Base-by-base conservation (phyloP, 1,140 invertebrate species). In the Subanguina moxae region DNA sequence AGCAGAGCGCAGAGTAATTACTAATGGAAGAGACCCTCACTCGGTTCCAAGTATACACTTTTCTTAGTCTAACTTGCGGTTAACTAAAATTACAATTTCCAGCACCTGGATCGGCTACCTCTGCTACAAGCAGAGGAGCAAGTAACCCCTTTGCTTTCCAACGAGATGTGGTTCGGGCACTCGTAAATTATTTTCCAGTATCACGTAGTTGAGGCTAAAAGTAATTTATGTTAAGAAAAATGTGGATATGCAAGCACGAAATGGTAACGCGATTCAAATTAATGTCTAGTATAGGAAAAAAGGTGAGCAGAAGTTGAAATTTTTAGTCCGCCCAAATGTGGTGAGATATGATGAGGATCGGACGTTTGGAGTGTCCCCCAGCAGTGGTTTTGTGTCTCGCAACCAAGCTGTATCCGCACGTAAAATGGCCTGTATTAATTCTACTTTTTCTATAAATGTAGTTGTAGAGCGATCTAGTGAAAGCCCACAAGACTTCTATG, bases 241-340 rank as follows among this genome's bases (percentile, higher is more conserved):
- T 30, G 65, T 67, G 3, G 65, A 67, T 57, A 67, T 42, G 27
- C 65, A 67, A 27, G 28, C 65, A n/a, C 63, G 64, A 32, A 27
- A 32, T 32, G 48, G 32, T 38, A 11, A 38, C 32, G 11, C 11
- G 3, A 38, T 38, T 5, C 11, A 38, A 38, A 38, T 38, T 38
- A 3, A 11, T 38, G n/a, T n/a, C n/a, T n/a, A n/a, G n/a, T n/a
- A n/a, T n/a, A n/a, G n/a, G 11, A 38, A 38, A 38, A 38, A 38
- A 38, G 3, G 32, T 38, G 3, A n/a, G n/a, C n/a, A n/a, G 3
- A 38, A 38, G 11, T 38, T 38, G 3, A 11, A 5, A 38, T 5
- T 38, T 38, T 38, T 38, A 38, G 21, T 65, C 23, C 43, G 64
- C 30, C 64, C 64, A 64, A 65, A 65, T 57, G 64, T 65, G 1